Evolutionary conservation across 2,888 invertebrate species (phyloP).

Genomic region (Agrochola lychnidis): DNA sequence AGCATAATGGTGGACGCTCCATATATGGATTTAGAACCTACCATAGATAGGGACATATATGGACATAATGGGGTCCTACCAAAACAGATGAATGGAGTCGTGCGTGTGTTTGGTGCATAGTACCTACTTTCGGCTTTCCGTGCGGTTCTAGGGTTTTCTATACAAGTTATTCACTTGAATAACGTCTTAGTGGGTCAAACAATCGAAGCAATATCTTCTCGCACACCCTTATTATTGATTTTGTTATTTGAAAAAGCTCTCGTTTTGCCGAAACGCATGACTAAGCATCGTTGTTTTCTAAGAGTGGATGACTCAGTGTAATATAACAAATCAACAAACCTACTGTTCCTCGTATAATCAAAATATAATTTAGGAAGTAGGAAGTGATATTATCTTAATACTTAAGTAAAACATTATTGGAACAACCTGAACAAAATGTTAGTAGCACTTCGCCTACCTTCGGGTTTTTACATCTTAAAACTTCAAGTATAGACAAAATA

Average conservation of each 20-base stretch:
- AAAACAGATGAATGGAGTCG: not conserved
- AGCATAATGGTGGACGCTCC: not conserved
- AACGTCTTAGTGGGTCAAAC: not conserved
- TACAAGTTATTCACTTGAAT: not conserved
- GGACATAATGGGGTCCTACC: not conserved
- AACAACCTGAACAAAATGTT: not conserved
- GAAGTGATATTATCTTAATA: slow-evolving; percentile 1
- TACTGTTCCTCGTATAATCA: not conserved
- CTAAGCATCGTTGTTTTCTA: not conserved
- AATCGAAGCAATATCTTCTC: not conserved
- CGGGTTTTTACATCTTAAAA: not conserved
- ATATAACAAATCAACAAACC: not conserved
- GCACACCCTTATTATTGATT: not conserved
- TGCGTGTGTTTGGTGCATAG: not conserved
- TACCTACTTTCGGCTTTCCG: not conserved
- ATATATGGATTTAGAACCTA: slow-evolving; percentile 18
- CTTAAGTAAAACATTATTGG: not conserved
- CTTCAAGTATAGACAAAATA: not conserved
- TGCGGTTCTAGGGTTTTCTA: not conserved
- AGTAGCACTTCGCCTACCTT: not conserved
- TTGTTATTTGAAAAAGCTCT: not conserved
- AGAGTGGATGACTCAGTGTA: slow-evolving; percentile 4
- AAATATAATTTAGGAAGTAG: slow-evolving; percentile 21
- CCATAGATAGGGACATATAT: not conserved
- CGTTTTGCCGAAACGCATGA: slow-evolving; percentile 13